Evolutionary conservation across 1,140 invertebrate genomes (phyloP), one percentile per base, ranked within the genome.

Genomic region (Sarcophaga peregrina): DNA sequence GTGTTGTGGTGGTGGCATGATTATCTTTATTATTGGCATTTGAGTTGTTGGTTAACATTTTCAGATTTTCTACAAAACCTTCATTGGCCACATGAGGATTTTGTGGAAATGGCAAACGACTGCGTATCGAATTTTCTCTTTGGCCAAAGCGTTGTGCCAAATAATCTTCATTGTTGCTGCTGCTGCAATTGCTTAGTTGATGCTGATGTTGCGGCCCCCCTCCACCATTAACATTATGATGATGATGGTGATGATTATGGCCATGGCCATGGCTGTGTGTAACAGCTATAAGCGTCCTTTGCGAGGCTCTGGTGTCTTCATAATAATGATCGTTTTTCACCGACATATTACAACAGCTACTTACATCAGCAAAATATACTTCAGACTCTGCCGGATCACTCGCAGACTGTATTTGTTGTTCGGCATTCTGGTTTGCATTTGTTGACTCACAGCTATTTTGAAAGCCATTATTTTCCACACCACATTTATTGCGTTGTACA

Each of bases 291-390:
- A 50, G 45, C 25, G 54, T 3, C 84, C 82, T 62, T 48, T 62
- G 62, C n/a, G 68, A 62, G 6, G 52, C 82, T 73, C 87, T 86
- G 17, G 89, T 86, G 75, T 90, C 90, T 78, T 90, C 87, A 15
- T 90, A 90, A 82, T 87, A 89, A 72, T 86, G 89, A 85, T 93
- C 93, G 85, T 93, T 93, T 85, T 94, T 92, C 4, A 95, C 91
- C 82, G 94, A 95, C 83, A 95, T 93, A 87, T 95, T 95, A 85
- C 95, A 96, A 86, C 95, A 96, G 78, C 95, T 96, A n/a, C 95
- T 96, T 0, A 96, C 95, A 86, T 96, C 95, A 1, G 95, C 95
- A 87, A 96, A 96, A 87, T 97, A 96, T 1, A 97, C 92, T 90
- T 97, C 96, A 5, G 95, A 96, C 84, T 94, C 93, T 0, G 93